Evolutionary conservation across 2,113 vertebrate genomes (phyloP), one percentile per base, ranked within the genome.

Genomic region (Scolopax mira): DNA sequence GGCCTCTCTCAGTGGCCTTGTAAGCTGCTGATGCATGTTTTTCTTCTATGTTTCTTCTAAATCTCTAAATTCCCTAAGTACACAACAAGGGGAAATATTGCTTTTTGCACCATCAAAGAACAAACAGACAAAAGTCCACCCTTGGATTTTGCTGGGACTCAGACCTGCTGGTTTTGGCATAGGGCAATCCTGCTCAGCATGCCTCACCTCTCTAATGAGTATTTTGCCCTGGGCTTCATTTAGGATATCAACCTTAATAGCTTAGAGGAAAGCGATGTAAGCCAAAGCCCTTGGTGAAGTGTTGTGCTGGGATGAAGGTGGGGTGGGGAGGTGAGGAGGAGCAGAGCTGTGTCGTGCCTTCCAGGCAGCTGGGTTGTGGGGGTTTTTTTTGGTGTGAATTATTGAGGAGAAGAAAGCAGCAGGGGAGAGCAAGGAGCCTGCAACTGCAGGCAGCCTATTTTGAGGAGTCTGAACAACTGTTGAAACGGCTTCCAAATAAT

Each of bases 391-490:
- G 52, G 44, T 73, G 58, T 92, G 51, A 93, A 87, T 93, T 93
- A 81, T 88, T 95, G 57, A 91, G 52, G 39, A 89, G 74, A 94
- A 94, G 70, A 93, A 86, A 96, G 88, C 72, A 91, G 44, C 37
- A 93, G 55, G 90, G 88, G 64, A 65, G 74, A 88, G 79, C 62
- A 88, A 96, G 92, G 80, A 96, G 85, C 72, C 54, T 89, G 52
- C 71, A 86, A 88, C 73, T 94, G 49, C 71, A 84, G 61, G 90
- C 83, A 85, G 86, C 92, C 89, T 97, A 92, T 97, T 97, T 97
- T 97, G 96, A 94, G 96, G 82, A 93, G 93, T 37, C 89, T 90
- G 97, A 96, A 92, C 97, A 97, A 96, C 96, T 97, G 97, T 74
- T 90, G 92, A 93, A 97, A 95, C 6, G 33, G 82, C 93, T 95